These are phyloP conservation scores for Drosophila pegasa DNA, from an alignment of 2,888 invertebrate genomes.

Conservation along the genomic window DNA sequence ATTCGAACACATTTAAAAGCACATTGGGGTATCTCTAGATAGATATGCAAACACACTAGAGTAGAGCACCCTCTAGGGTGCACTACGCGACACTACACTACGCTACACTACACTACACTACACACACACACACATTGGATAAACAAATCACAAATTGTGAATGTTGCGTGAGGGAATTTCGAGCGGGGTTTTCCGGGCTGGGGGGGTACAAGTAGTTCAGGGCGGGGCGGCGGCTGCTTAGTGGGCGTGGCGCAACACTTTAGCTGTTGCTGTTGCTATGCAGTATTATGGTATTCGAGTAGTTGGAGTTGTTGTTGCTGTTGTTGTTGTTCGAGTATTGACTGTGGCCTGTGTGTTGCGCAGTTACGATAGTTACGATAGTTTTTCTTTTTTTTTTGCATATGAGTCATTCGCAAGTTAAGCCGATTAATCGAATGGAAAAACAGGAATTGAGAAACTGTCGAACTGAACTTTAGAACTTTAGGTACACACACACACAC, in stretches of 20 bases:
- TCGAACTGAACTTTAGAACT: constrained; percentile 1
- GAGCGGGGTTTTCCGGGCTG: neutral
- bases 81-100: constrained; percentile 9
- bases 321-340: constrained; percentile 9
- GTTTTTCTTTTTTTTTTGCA: constrained; percentile 17
- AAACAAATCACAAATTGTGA: constrained; percentile 51
- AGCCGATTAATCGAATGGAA: constrained; percentile 61
- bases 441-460: neutral
- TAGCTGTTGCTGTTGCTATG: constrained; percentile 30
- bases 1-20: constrained; percentile 48
- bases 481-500: constrained; percentile 6
- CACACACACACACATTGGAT: constrained; percentile 27
- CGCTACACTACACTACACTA: constrained; percentile 15
- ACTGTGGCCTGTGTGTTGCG: constrained; percentile 31
- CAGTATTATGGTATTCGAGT: constrained; percentile 21
- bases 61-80: neutral
- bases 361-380: constrained; percentile 25
- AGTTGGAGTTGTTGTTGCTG: constrained; percentile 9
- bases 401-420: constrained; percentile 76
- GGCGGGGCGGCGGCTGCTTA: neutral
- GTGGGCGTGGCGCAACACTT: constrained; percentile 14
- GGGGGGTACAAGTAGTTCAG: neutral
- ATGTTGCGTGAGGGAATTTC: constrained; percentile 28
- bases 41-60: neutral
- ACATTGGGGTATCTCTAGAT: constrained; percentile 20